Base-by-base conservation (phyloP, 2,888 invertebrate species). In the Cyaniris semiargus region DNA sequence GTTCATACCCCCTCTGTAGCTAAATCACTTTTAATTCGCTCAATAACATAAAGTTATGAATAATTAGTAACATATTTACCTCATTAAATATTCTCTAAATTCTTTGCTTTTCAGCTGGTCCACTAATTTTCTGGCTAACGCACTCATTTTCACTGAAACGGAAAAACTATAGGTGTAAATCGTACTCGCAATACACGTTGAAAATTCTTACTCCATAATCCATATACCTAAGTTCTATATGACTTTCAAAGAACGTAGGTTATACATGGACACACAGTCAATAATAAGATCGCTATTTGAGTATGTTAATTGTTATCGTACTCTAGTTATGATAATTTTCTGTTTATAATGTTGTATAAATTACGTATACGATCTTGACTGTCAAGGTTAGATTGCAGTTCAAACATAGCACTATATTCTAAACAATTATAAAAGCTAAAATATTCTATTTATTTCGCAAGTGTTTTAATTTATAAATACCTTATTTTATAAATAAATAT, bases 1-100 rank as follows among this genome's bases (percentile, higher is more conserved):
- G 38, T 38, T 8, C 34, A 38, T 38, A 38, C 38, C 8, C 8
- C 10, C 10, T 10, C 44, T 44, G 44, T 13, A 0, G 38, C 48
- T 48, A 2, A 48, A 15, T 4, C 15, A 48, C 15, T 18, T 18
- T 18, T 18, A 5, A 53, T 0, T 18, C 44, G 13, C 13, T 44
- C 53, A 53, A 18, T 53, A 53, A 5, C 15, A 53, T 53, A 53
- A 53, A 18, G 3, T 15, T 44, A 53, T 0, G 18, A 53, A 53
- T 18, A 18, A 53, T 13, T 53, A 0, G 5, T 0, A 60, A 60
- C 0, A 10, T 58, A 44, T 66, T 82, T 85, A 97, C 98, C 98
- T 98, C 96, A 96, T 96, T 81, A 98, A 95, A 95, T 98, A 98
- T 5, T 96, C 95, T 78, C 98, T 95, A 87, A 97, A 97, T 87